Evolutionary conservation across 1,140 invertebrate genomes (phyloP).

Genomic region (Eumaeus atala): DNA sequence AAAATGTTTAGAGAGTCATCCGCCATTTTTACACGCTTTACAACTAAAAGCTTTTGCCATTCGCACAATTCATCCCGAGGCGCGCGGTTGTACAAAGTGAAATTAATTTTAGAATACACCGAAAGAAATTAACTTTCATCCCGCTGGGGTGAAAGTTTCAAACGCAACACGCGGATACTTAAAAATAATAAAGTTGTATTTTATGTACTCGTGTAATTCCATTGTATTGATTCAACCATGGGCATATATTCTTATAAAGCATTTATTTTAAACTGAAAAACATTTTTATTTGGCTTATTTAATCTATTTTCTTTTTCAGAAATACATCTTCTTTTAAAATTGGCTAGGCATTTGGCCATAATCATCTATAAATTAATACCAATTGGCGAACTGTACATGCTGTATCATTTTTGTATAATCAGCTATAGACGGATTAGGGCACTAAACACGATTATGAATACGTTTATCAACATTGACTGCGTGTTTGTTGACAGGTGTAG

Average conservation of each 20-base stretch:
- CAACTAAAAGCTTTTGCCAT: conserved; percentile 39
- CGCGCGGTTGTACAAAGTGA: conserved; percentile 64
- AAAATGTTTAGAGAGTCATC: conserved; percentile 1
- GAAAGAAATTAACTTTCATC: conserved; percentile 71
- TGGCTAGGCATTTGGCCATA: neutral
- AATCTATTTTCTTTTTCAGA: too few species aligned
- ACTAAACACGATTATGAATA: too few species aligned
- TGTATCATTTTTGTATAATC: too few species aligned
- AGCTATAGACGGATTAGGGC: too few species aligned
- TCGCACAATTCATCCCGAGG: conserved; percentile 55
- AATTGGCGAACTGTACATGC: too few species aligned
- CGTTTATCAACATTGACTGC: too few species aligned
- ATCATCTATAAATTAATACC: too few species aligned
- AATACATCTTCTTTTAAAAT: too few species aligned
- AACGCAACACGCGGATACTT: conserved; percentile 55
- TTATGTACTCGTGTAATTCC: conserved; percentile 29
- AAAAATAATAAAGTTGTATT: conserved; percentile 61
- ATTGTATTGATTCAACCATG: conserved; percentile 28
- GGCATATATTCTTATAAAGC: too few species aligned
- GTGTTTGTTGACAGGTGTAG: too few species aligned
- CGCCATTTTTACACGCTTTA: conserved; percentile 42
- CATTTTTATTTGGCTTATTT: too few species aligned
- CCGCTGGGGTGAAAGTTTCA: conserved; percentile 59
- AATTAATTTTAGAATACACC: conserved; percentile 73
- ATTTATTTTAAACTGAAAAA: too few species aligned